phyloP scores from a whole-genome alignment of 2,888 invertebrate genomes.

The Drosophila testacea region DNA sequence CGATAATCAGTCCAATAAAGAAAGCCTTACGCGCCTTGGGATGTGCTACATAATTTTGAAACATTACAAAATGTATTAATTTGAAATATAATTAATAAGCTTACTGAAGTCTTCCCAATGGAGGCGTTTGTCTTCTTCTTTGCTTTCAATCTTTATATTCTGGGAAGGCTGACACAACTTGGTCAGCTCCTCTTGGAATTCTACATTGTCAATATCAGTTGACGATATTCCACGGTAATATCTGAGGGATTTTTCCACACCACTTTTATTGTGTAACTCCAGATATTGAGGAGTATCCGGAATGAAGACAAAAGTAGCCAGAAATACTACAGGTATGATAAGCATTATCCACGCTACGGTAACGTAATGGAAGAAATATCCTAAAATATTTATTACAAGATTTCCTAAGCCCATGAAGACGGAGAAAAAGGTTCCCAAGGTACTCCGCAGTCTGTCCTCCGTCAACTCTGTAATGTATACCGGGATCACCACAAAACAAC shows the following conservation, averaged over 20 bases:
- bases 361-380: background rate
- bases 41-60: background rate
- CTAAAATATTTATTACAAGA: background rate
- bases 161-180: background rate
- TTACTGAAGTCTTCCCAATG: background rate
- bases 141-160: background rate
- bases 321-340: background rate
- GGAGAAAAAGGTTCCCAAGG: background rate
- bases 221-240: conserved; percentile 3
- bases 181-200: background rate
- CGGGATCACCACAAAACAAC: background rate
- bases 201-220: background rate
- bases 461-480: conserved; percentile 1
- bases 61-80: background rate
- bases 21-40: background rate
- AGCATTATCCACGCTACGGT: conserved; percentile 15
- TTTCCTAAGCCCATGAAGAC: background rate
- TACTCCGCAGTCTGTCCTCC: background rate
- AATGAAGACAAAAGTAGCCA: background rate
- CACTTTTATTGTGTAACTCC: background rate
- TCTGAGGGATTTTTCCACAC: conserved; percentile 1
- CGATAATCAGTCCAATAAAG: background rate
- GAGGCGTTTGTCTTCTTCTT: background rate
- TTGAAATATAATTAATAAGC: background rate
- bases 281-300: conserved; percentile 5